Evolutionary conservation across 2,888 invertebrate species (phyloP).

Genomic region (Watsonalla cultraria): DNA sequence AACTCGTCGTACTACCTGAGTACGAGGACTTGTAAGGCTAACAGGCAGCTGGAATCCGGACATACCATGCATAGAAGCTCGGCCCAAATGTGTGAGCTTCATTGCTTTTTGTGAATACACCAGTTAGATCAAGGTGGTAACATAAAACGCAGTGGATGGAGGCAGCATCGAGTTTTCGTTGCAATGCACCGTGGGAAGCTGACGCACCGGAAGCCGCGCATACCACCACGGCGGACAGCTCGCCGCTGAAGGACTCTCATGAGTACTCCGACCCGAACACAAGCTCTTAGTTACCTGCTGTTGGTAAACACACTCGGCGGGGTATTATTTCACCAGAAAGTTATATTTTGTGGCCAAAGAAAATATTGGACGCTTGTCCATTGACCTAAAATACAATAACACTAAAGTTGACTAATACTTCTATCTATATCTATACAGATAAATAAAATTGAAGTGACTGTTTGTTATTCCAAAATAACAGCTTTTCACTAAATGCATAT

Average conservation of each 20-base stretch:
- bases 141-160: conserved; percentile 16
- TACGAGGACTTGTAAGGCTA: conserved; percentile 5
- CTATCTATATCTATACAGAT: no score
- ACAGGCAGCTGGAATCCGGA: conserved; percentile 21
- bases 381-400: no score
- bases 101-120: conserved; percentile 13
- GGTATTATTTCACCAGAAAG: no score
- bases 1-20: background rate
- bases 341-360: no score
- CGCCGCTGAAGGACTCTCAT: background rate
- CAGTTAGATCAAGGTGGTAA: conserved; percentile 8
- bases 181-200: conserved; percentile 27
- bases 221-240: conserved; percentile 17
- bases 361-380: no score
- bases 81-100: background rate
- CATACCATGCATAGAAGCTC: conserved; percentile 30
- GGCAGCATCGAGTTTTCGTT: conserved; percentile 9
- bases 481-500: no score
- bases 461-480: no score
- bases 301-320: no score
- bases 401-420: no score
- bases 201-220: conserved; percentile 35
- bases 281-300: background rate
- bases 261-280: background rate
- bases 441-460: no score